A percentile compares a stretch with the other conserved stretches of the same genome.
These are phyloP conservation scores for Ceratosolen fusciceps DNA, from an alignment of 1,140 invertebrate species.

Conservation along the genomic window DNA sequence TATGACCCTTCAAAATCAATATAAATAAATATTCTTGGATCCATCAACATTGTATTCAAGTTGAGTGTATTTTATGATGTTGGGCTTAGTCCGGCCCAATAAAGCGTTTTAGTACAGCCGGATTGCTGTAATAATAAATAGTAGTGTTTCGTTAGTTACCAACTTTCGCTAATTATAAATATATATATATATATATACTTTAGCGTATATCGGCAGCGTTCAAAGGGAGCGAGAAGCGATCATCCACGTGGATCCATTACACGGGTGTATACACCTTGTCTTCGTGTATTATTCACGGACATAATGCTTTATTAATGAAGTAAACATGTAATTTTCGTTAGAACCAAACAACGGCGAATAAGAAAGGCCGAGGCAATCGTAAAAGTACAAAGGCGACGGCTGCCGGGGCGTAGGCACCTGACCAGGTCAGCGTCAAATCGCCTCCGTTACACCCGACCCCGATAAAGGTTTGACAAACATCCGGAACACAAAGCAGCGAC, in stretches of 20 bases:
- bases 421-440: conserved; percentile 5
- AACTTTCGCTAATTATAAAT: not conserved
- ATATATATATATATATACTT: not conserved
- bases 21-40: too few species aligned
- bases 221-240: too few species aligned
- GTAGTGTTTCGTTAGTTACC: not conserved
- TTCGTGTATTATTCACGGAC: not conserved
- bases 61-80: not conserved
- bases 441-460: not conserved
- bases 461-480: conserved; percentile 36
- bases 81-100: not conserved
- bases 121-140: not conserved
- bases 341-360: not conserved
- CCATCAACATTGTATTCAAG: not conserved
- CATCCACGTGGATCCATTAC: not conserved
- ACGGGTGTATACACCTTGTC: not conserved
- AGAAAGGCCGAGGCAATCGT: not conserved
- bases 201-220: not conserved
- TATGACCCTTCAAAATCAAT: not conserved
- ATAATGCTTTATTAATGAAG: conserved; percentile 2
- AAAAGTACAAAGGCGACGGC: not conserved
- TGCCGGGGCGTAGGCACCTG: not conserved
- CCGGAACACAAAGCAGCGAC: not conserved
- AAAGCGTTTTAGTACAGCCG: not conserved
- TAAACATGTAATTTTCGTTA: conserved; percentile 2